Percentiles rank a stretch among this genome's conserved stretches.
Conservation (phyloP, 2,113 vertebrate genomes). For the Burhinus bistriatus region DNA sequence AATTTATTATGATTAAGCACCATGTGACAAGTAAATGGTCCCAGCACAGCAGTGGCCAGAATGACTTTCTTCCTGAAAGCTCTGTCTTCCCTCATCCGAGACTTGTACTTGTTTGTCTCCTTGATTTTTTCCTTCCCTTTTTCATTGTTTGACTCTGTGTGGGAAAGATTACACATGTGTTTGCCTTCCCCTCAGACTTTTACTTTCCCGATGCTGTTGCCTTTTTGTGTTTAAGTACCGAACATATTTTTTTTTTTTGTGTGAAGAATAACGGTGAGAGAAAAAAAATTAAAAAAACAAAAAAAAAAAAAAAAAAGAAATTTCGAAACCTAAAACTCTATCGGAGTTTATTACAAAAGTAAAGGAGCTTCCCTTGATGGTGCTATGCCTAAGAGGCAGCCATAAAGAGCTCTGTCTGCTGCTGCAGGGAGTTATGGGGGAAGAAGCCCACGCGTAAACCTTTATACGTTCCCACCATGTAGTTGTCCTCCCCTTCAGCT, state of each 20-base stretch:
- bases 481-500: no score
- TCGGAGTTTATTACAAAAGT: not conserved
- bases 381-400: not conserved
- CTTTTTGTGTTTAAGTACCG: not conserved
- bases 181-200: not conserved
- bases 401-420: not conserved
- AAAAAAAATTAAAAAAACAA: not conserved
- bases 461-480: not conserved
- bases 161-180: not conserved
- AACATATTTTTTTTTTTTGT: not conserved
- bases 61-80: not conserved
- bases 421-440: not conserved
- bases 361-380: not conserved
- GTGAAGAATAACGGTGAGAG: not conserved
- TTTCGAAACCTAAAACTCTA: not conserved
- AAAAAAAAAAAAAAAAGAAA: no score
- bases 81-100: not conserved
- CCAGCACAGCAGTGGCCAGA: slow-evolving; percentile 10
- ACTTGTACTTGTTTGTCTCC: not conserved
- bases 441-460: not conserved
- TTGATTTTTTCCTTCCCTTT: not conserved
- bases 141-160: not conserved
- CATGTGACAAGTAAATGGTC: not conserved
- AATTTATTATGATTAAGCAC: slow-evolving; percentile 56
- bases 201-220: not conserved